These are phyloP conservation scores for Agrotis exclamationis DNA, from an alignment of 2,888 invertebrate species.

Conservation along the genomic window DNA sequence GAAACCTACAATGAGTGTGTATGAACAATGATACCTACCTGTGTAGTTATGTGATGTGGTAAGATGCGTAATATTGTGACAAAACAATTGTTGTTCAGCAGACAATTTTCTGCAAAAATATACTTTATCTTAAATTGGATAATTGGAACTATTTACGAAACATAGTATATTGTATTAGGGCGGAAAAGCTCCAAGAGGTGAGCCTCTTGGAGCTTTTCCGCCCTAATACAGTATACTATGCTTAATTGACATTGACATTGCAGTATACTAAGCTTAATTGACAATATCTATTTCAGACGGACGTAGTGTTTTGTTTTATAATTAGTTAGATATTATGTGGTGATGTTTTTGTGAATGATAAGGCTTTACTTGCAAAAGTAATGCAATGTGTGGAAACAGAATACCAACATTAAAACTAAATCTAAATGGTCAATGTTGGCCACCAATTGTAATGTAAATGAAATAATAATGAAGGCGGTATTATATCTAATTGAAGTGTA, in stretches of 20 bases:
- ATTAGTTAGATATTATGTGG: neutral
- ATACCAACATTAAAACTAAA: conserved; percentile 18
- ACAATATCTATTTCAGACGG: neutral
- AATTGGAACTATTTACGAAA: neutral
- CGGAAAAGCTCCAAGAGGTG: neutral
- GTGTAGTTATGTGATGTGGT: neutral
- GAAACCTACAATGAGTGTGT: conserved; percentile 24
- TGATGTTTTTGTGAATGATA: neutral
- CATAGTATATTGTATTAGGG: neutral
- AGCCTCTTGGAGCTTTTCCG: neutral
- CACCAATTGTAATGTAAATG: conserved; percentile 40
- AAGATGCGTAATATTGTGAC: neutral
- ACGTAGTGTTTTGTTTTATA: neutral
- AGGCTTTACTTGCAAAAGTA: neutral
- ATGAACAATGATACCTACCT: conserved; percentile 4
- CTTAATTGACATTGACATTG: too few species aligned
- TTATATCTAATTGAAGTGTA: conserved; percentile 63
- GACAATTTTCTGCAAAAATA: neutral
- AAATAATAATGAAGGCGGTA: conserved; percentile 45
- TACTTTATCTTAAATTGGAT: neutral
- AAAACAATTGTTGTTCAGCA: neutral
- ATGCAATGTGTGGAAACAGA: conserved; percentile 1
- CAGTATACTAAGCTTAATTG: neutral
- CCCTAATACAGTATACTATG: too few species aligned
- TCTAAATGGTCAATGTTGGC: conserved; percentile 36